phyloP scores from a whole-genome alignment of 2,113 vertebrate species.

The Piprites chloris region DNA sequence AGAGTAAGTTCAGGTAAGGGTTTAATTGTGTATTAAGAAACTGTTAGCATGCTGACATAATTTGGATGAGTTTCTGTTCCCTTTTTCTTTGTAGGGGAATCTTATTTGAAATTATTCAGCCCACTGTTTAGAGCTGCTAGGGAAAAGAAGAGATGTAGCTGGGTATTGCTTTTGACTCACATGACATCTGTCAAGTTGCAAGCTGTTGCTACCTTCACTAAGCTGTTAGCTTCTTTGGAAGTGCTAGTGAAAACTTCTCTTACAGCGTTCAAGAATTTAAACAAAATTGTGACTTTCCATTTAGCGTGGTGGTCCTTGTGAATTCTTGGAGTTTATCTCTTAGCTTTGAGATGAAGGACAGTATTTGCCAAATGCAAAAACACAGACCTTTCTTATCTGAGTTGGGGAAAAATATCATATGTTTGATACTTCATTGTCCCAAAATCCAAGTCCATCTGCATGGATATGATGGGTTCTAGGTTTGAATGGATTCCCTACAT shows the following conservation, averaged over 20 bases:
- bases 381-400: not conserved
- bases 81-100: not conserved
- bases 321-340: not conserved
- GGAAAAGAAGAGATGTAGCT: not conserved
- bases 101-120: not conserved
- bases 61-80: not conserved
- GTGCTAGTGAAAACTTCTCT: not conserved
- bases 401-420: not conserved
- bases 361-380: not conserved
- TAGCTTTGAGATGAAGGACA: not conserved
- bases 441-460: not conserved
- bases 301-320: not conserved
- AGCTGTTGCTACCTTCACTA: not conserved
- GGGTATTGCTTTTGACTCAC: not conserved
- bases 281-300: not conserved
- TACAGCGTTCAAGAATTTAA: not conserved
- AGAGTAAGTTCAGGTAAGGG: not conserved
- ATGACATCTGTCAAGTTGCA: not conserved
- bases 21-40: slow-evolving; percentile 7
- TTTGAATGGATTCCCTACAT: not conserved
- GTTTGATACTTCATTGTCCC: not conserved
- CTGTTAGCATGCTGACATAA: not conserved
- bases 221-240: not conserved
- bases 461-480: not conserved
- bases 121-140: not conserved